phyloP scores from a whole-genome alignment of 2,888 invertebrate species.

The Oxytorus armatus region DNA sequence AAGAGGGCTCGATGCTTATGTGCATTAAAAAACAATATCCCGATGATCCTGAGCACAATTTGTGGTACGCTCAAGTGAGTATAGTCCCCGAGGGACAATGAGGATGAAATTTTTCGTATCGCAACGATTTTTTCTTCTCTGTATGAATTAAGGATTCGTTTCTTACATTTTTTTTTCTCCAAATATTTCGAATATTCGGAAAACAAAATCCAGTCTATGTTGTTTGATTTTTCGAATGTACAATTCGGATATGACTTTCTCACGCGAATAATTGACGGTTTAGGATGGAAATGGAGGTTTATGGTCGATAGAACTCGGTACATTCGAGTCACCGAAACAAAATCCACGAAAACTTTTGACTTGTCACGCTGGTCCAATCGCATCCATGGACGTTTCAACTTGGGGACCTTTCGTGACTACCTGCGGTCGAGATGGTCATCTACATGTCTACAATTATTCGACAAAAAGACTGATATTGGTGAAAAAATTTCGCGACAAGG shows the following conservation, averaged over 20 bases:
- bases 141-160: not conserved
- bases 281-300: conserved; percentile 95
- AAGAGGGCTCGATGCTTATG: conserved; percentile 77
- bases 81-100: not conserved
- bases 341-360: conserved; percentile 85
- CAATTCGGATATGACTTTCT: not conserved
- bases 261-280: conserved; percentile 15
- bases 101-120: not conserved
- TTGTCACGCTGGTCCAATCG: conserved; percentile 91
- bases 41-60: conserved; percentile 80
- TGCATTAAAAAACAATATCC: conserved; percentile 85
- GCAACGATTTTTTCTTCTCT: not conserved
- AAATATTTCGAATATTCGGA: not conserved
- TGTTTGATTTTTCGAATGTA: not conserved
- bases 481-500: conserved; percentile 87
- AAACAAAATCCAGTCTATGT: too few species aligned
- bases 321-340: conserved; percentile 80
- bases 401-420: conserved; percentile 90
- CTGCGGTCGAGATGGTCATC: conserved; percentile 90
- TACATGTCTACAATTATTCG: conserved; percentile 90
- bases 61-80: conserved; percentile 92
- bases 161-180: not conserved
- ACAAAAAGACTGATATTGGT: conserved; percentile 87
- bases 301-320: conserved; percentile 90
- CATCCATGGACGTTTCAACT: conserved; percentile 89